Evolutionary conservation across 2,797 vertebrate species (phyloP), one percentile per base, ranked within the genome.

Genomic region (Betta splendens): DNA sequence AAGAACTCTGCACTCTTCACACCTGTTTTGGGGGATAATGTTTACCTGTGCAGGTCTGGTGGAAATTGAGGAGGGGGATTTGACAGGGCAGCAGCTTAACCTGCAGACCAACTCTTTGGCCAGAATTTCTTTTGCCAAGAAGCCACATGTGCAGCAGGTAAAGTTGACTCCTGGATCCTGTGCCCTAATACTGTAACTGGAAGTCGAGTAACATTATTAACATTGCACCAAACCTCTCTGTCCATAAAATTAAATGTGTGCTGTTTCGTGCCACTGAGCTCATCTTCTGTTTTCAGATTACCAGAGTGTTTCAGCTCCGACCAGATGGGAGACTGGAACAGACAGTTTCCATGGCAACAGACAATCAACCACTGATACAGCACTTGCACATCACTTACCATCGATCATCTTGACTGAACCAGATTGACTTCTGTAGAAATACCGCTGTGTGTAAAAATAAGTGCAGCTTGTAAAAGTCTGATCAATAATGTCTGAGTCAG

Each of bases 1-100:
- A n/a, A n/a, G n/a, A n/a, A n/a, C 13, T 10, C 2, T 29, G 5
- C 20, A 17, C 16, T 52, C 13, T n/a, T 25, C 37, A 58, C 16
- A 38, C 29, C 1, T 2, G 12, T 56, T 11, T 58, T 52, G 11
- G 54, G 7, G 12, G n/a, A 7, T 9, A 12, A 5, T 58, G 17
- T 46, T 2, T 9, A 49, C 12, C 29, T 46, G 5, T 65, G 21
- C 84, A 98, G 97, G 96, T 78, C 84, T 99, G 51, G 96, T 98
- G 73, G 97, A 99, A 77, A 94, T 99, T 32, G 96, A 97, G 77
- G 97, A 99, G 81, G 96, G 97, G 0, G 94, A 98, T 64, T 91
- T 98, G 63, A 91, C 90, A 0, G 95, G 90, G 31, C 93, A 95
- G 77, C 93, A 94, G 83, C 85, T 99, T 57, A 92, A 87, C 62